Base-by-base conservation (phyloP, 2,797 vertebrate species). In the Clarias platycephalus region DNA sequence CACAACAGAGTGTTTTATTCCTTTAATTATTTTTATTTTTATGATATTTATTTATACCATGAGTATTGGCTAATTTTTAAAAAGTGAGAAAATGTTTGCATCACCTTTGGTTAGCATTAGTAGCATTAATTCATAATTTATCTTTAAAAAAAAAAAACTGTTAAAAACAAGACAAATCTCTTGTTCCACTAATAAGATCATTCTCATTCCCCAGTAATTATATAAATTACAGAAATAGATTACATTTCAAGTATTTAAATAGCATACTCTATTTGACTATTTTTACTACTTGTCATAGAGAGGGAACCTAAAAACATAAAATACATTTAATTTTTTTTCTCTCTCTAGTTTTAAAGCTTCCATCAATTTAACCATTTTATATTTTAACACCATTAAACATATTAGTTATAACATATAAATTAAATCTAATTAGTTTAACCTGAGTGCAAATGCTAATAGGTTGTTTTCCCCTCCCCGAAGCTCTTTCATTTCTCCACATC, bases 401-500 rank as follows among this genome's bases (percentile, higher is more conserved):
- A 26, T 49, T 8, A 2, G 16, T 7, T 16, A 1, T 12, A 37
- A 26, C 6, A 71, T 49, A n/a, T 15, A 1, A 0, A 44, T 5
- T 6, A 15, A 15, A 72, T 22, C 40, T 24, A 15, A 44, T 16
- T 2, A 7, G 24, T 53, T 28, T 28, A 8, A 20, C 7, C 49
- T 75, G 16, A 12, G 72, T 53, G 53, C 40, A 44, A 2, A 91
- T 28, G 12, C 20, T 53, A 74, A 55, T 3, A 55, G 16, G 26
- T 18, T 9, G 8, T 3, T 22, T 34, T 90, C 37, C 87, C 90
- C 81, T 88, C 89, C n/a, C 87, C 28, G 79, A 91, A 91, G 91
- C 76, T 91, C 90, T 85, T 82, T 83, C 83, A 20, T 87, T 85
- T 90, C 90, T 89, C 88, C 87, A 89, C 91, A 93, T 93, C 49